These are phyloP conservation scores for Apis mellifera DNA, from an alignment of 1,140 invertebrate genomes.

Conservation along the genomic window DNA sequence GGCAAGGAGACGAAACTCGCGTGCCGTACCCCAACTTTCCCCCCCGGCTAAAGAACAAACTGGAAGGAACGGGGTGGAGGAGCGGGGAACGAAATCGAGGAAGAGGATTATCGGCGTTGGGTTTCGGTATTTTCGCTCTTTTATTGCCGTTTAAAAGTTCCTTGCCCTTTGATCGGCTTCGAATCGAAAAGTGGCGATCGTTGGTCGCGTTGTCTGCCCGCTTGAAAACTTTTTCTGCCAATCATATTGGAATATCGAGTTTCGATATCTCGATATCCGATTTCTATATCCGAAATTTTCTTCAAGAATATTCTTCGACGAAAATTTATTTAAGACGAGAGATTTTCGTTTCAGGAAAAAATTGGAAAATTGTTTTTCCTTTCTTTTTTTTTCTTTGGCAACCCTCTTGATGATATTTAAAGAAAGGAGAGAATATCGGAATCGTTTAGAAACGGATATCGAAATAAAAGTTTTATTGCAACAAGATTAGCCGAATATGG, in stretches of 20 bases:
- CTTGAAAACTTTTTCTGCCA: constrained; percentile 11
- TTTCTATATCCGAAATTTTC: background rate
- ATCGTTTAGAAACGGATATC: too few species aligned
- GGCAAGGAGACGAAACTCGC: constrained; percentile 51
- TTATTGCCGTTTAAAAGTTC: constrained; percentile 62
- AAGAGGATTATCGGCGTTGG: constrained; percentile 58
- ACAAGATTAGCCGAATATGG: too few species aligned
- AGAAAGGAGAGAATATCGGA: too few species aligned
- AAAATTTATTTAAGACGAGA: too few species aligned
- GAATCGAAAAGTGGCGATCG: constrained; percentile 37
- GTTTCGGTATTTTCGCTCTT: constrained; percentile 52
- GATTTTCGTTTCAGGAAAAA: too few species aligned
- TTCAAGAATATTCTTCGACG: too few species aligned
- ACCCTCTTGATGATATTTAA: too few species aligned
- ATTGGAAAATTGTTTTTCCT: too few species aligned
- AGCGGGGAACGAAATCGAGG: constrained; percentile 11
- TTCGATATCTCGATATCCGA: background rate
- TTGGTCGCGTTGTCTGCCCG: constrained; percentile 25
- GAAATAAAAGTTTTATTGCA: too few species aligned
- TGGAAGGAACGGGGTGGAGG: constrained; percentile 15
- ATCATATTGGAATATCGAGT: background rate
- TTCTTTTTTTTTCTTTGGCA: too few species aligned
- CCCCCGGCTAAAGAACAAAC: constrained; percentile 37
- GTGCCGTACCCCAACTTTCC: constrained; percentile 47
- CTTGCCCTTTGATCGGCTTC: constrained; percentile 40